phyloP scores from a whole-genome alignment of 2,888 invertebrate genomes.

The Dicyrtomina minuta region DNA sequence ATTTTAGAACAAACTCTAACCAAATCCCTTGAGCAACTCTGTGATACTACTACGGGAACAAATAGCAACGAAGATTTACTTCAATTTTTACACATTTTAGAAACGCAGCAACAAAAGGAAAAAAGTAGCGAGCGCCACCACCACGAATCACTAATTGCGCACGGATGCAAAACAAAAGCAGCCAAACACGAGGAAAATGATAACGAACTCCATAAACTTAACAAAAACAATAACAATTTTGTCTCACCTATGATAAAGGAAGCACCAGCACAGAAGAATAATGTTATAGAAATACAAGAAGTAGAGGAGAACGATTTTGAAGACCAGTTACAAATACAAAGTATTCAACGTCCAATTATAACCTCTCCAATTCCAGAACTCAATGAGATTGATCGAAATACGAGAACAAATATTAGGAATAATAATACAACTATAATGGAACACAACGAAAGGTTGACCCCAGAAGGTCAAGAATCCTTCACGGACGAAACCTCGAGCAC shows the following conservation, averaged over 20 bases:
- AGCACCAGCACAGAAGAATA: not conserved
- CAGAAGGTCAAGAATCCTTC: slow-evolving; percentile 32
- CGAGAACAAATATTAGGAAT: not conserved
- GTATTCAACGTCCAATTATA: not conserved
- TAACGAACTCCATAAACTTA: not conserved
- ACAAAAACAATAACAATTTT: not conserved
- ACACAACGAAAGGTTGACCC: slow-evolving; percentile 26
- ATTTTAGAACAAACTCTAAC: slow-evolving; percentile 3
- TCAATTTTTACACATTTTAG: slow-evolving; percentile 5
- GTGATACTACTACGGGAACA: slow-evolving; percentile 15
- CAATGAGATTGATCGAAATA: too few relatives aligned
- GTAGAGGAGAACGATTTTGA: not conserved
- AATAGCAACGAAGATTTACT: slow-evolving; percentile 12
- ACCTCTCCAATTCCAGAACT: too few relatives aligned
- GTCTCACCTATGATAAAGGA: not conserved
- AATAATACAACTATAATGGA: slow-evolving; percentile 15
- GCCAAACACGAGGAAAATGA: not conserved
- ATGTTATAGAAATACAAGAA: not conserved
- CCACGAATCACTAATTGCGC: not conserved
- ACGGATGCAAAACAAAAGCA: not conserved
- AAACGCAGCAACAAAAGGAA: not conserved
- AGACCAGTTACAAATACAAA: not conserved
- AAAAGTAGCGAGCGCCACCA: not conserved
- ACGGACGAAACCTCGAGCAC: slow-evolving; percentile 17
- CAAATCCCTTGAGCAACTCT: slow-evolving; percentile 9